Percentiles rank a stretch among this genome's conserved stretches.
These are phyloP conservation scores for Mythimna lalbum DNA, from an alignment of 2,888 invertebrate genomes.

Conservation along the genomic window DNA sequence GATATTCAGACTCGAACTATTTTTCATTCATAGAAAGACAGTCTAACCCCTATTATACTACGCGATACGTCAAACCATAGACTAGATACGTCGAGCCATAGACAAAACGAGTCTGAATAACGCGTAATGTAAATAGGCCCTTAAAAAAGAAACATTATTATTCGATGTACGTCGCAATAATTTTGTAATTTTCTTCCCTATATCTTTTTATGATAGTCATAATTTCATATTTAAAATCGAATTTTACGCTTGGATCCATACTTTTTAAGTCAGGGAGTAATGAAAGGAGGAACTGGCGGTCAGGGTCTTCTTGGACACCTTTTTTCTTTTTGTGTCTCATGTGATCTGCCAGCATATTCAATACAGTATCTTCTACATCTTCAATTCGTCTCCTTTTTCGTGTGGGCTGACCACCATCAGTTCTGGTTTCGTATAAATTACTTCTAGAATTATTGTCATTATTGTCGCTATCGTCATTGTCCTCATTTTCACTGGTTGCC, in stretches of 20 bases:
- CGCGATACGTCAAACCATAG: too few species aligned
- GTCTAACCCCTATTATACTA: too few species aligned
- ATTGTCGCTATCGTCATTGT: slow-evolving; percentile 22
- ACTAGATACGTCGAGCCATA: too few species aligned
- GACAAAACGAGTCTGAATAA: too few species aligned
- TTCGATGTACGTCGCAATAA: neutral
- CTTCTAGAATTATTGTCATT: slow-evolving; percentile 2
- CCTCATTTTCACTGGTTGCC: neutral
- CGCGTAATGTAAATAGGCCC: too few species aligned
- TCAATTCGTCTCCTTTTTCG: slow-evolving; percentile 12
- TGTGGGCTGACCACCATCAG: neutral
- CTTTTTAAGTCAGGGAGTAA: slow-evolving; percentile 25
- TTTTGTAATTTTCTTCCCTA: slow-evolving; percentile 11
- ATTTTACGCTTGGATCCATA: slow-evolving; percentile 25
- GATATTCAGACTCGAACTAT: too few species aligned
- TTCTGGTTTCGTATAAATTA: slow-evolving; percentile 6
- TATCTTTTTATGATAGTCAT: slow-evolving; percentile 30
- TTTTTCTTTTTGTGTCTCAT: slow-evolving; percentile 18
- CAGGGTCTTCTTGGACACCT: slow-evolving; percentile 1
- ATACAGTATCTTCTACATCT: slow-evolving; percentile 4
- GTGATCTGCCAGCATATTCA: slow-evolving; percentile 28
- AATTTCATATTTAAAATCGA: slow-evolving; percentile 41
- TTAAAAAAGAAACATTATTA: too few species aligned
- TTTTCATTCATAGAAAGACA: too few species aligned
- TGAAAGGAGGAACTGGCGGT: slow-evolving; percentile 29